Evolutionary conservation across 2,888 invertebrate genomes (phyloP).

Genomic region (Ceratothoa steindachneri): DNA sequence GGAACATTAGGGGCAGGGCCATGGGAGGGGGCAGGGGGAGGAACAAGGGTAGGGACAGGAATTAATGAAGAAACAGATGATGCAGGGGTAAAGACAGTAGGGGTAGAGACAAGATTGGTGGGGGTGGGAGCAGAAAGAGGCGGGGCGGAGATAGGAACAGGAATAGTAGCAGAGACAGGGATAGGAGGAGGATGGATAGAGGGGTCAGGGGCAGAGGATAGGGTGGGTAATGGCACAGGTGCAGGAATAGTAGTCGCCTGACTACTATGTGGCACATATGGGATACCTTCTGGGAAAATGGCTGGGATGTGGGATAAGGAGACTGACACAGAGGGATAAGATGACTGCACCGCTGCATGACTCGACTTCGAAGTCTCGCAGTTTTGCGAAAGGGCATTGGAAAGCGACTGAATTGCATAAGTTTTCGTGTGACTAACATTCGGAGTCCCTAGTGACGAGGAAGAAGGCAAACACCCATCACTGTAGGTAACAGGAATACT

Average conservation of each 20-base stretch:
- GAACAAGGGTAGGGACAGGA: too few species aligned
- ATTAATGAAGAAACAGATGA: too few species aligned
- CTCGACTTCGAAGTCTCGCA: not conserved
- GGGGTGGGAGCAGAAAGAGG: too few species aligned
- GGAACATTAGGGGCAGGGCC: too few species aligned
- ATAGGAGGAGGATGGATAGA: not conserved
- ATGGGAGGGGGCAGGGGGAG: too few species aligned
- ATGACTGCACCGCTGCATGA: too few species aligned
- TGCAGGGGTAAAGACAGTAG: too few species aligned
- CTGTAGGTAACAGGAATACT: not conserved
- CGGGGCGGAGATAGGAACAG: too few species aligned
- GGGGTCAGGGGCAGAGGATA: not conserved
- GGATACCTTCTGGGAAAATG: not conserved
- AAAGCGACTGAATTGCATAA: not conserved
- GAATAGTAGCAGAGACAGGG: not conserved
- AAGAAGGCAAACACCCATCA: not conserved
- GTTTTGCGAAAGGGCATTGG: not conserved
- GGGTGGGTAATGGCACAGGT: not conserved
- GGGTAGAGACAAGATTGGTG: too few species aligned
- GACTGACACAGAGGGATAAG: not conserved
- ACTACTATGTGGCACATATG: not conserved
- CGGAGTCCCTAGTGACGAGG: not conserved
- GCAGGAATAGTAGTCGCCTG: not conserved
- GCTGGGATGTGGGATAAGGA: not conserved
- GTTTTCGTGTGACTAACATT: not conserved